Base-by-base conservation (phyloP, 2,113 vertebrate species). In the Centropus unirufus region DNA sequence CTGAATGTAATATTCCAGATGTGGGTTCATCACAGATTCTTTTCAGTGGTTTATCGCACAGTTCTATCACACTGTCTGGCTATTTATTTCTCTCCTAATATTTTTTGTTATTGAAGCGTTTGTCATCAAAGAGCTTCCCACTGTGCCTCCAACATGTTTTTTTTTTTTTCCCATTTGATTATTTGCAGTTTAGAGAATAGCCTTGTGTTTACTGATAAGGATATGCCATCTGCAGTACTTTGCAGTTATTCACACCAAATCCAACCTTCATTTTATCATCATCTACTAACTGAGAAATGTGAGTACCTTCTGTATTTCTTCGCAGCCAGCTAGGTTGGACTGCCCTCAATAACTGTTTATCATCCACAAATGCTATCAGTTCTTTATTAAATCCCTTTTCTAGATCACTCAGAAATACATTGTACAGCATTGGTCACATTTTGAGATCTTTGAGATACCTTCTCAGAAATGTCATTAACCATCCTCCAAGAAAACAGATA, bases 151-250 rank as follows among this genome's bases (percentile, higher is more conserved):
- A 94, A 63, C 61, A 89, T 77, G 54, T 21, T 77, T 89, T 52
- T 82, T 59, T 46, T n/a, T n/a, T n/a, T n/a, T n/a, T n/a, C n/a
- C 39, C 81, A 61, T 78, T 90, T 89, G 73, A 87, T 91, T 92
- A 92, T 14, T 94, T 52, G 24, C 44, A 87, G 52, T 82, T 91
- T 55, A 84, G 52, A 92, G 47, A 91, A 42, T 47, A 91, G 55
- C 20, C 26, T 63, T 63, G 44, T 74, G 55, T 75, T 96, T 49
- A 80, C 40, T 83, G 46, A 73, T 66, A 66, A 40, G 40, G 61
- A 87, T 63, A 40, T 81, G 69, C 66, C 93, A 95, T 92, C 84
- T 89, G 87, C 78, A 91, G 66, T 84, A 75, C 81, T 89, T 36
- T 5, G 22, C 40, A 84, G 77, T 91, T 94, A 89, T 89, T 95